Base-by-base conservation (phyloP, 2,113 vertebrate genomes). In the Sinocyclocheilus rhinocerous region DNA sequence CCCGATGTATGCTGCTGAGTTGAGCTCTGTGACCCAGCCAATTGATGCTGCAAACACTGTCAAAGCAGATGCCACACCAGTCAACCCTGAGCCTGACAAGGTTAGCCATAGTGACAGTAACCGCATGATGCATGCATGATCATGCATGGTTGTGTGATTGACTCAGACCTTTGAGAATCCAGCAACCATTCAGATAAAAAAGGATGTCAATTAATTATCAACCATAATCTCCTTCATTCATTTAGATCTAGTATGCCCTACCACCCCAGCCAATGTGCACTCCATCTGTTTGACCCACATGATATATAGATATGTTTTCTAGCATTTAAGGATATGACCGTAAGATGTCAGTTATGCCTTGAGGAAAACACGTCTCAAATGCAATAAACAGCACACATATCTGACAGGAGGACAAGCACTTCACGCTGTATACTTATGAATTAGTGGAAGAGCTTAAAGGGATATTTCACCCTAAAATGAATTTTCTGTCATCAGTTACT, bases 1-100 rank as follows among this genome's bases (percentile, higher is more conserved):
- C 75, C 90, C 91, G 0, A 16, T 92, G 50, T 92, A 89, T 69
- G 3, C 45, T 70, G 84, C 91, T 7, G 89, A 91, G 50, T 73
- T 69, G 80, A 75, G 85, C 33, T 39, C 72, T 33, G 77, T 81
- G 36, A 77, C 81, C 0, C n/a, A 90, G 29, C 79, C n/a, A 1
- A 29, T 4, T 7, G 65, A 10, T 24, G 22, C 50, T 48, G 42
- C 76, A 70, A 65, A n/a, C 11, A 29, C 20, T 33, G 42, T 80
- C 65, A 81, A 22, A 24, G 29, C 73, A 86, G 89, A 26, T 39
- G 69, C 52, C 52, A 76, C 26, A 52, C 83, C 85, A 22, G 57
- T 78, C 6, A 11, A 45, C 48, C 57, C 22, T 70, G 29, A 39
- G 48, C 29, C 42, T 75, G 48, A 15, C 18, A 29, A 91, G 91